Conservation (phyloP, 2,797 vertebrate species). For the Antennarius maculatus region DNA sequence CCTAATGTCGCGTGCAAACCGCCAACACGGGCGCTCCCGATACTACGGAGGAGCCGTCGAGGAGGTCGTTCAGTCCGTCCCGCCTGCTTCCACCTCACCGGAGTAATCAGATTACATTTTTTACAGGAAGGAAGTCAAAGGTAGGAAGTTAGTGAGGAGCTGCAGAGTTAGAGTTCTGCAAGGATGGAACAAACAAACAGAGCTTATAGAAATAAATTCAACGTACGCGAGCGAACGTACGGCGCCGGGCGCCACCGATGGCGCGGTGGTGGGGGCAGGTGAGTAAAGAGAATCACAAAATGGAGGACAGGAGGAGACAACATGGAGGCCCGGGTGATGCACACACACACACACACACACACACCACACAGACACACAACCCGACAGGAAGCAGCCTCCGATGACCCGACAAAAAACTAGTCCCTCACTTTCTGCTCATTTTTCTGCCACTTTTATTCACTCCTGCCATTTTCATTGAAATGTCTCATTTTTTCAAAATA, state of each 20-base stretch:
- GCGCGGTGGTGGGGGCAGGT: background rate
- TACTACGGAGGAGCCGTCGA: background rate
- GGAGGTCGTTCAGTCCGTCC: conserved; percentile 2
- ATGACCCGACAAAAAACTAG: background rate
- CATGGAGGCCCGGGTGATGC: conserved; percentile 73
- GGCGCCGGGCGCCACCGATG: too few relatives aligned
- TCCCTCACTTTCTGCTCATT: background rate
- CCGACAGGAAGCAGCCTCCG: background rate
- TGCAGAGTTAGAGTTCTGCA: background rate
- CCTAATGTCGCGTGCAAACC: conserved; percentile 22
- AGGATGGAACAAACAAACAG: conserved; percentile 14
- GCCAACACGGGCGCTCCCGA: conserved; percentile 34
- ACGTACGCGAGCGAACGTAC: background rate
- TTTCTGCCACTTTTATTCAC: background rate
- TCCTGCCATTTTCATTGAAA: conserved; percentile 1
- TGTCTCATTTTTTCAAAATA: conserved; percentile 1
- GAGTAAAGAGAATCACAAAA: conserved; percentile 76
- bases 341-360: conserved; percentile 34
- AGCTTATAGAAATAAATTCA: background rate
- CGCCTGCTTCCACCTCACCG: conserved; percentile 19
- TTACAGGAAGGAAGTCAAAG: conserved; percentile 1
- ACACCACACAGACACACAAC: background rate
- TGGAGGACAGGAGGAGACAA: conserved; percentile 83
- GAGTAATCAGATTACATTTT: background rate
- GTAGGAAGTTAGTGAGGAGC: conserved; percentile 1